These are phyloP conservation scores for Virgularia gustaviana DNA, from an alignment of 92 coral and sea anemone species.

Conservation along the genomic window DNA sequence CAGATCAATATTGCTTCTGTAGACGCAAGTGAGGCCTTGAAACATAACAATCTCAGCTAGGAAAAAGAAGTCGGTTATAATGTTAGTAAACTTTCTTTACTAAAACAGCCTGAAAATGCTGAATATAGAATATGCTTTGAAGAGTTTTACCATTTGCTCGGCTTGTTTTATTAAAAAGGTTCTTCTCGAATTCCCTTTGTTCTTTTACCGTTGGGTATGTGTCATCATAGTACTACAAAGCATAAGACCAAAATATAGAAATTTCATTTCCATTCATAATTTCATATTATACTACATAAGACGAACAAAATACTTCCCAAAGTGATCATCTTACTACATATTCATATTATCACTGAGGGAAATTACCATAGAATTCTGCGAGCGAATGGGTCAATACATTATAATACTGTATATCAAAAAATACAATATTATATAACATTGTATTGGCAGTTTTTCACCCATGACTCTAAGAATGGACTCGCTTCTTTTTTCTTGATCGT, in stretches of 20 bases:
- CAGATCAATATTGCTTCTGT: slow-evolving; percentile 96
- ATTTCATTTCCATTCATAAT: background rate
- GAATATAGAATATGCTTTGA: background rate
- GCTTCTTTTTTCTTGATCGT: too few relatives aligned
- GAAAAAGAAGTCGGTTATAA: background rate
- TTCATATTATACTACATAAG: too few relatives aligned
- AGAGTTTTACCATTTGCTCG: slow-evolving; percentile 97
- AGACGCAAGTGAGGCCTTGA: slow-evolving; percentile 97
- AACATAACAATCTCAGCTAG: slow-evolving; percentile 97
- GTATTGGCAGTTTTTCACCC: too few relatives aligned
- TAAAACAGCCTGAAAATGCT: slow-evolving; percentile 6
- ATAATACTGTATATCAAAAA: too few relatives aligned
- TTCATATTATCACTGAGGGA: too few relatives aligned
- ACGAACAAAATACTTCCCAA: background rate
- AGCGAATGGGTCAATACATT: too few relatives aligned
- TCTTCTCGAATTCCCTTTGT: slow-evolving; percentile 97
- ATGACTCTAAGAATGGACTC: too few relatives aligned
- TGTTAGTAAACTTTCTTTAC: background rate
- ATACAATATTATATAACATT: too few relatives aligned
- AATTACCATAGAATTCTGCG: too few relatives aligned
- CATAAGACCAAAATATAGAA: background rate
- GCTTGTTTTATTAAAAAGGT: slow-evolving; percentile 93
- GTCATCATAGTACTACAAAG: slow-evolving; percentile 90
- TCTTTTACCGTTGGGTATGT: slow-evolving; percentile 89
- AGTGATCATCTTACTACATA: too few relatives aligned